Conservation (phyloP, 2,113 vertebrate genomes). For the Oxyruncus cristatus region DNA sequence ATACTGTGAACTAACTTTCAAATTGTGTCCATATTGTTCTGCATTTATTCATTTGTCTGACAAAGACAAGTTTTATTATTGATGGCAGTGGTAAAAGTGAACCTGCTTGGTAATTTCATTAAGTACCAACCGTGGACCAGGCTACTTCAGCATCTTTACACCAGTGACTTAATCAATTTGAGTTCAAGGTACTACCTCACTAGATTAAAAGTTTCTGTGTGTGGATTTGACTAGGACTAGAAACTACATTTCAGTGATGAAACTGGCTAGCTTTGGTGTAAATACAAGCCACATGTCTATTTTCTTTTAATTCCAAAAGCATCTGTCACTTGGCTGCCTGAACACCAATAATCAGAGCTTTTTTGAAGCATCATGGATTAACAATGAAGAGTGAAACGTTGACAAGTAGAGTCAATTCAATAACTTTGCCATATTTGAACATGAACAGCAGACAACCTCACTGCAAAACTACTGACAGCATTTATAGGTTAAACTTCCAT, state of each 20-base stretch:
- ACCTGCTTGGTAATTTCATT: background rate
- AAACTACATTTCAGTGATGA: background rate
- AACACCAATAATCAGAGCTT: background rate
- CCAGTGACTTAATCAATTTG: too few species aligned
- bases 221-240: background rate
- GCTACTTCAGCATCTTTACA: background rate
- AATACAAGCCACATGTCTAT: background rate
- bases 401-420: background rate
- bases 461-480: background rate
- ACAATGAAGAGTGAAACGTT: background rate
- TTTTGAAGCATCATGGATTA: background rate
- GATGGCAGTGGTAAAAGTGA: rapidly evolving
- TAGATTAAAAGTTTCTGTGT: background rate
- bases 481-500: background rate
- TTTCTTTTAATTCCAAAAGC: background rate
- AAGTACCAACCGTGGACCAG: rapidly evolving
- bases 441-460: background rate
- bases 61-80: background rate
- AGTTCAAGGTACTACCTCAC: background rate
- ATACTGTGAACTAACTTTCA: background rate
- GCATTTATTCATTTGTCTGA: background rate
- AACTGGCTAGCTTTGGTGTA: background rate
- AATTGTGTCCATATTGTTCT: background rate
- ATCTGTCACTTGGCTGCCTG: background rate
- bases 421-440: background rate